Base-by-base conservation (phyloP, 2,888 invertebrate genomes). In the Cheilosia pagana region DNA sequence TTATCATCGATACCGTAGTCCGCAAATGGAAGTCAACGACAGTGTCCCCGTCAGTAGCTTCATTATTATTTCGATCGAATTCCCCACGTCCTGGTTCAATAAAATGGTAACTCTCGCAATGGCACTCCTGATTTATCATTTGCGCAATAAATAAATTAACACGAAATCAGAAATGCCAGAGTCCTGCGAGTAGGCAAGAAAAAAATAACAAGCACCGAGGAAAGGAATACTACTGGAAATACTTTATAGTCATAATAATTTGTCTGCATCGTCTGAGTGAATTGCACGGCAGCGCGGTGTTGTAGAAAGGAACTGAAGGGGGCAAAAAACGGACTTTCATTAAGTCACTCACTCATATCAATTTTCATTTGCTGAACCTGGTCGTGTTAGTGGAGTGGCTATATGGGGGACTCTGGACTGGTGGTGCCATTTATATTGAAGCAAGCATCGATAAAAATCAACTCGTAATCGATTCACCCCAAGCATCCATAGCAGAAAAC, bases 71-170 rank as follows among this genome's bases (percentile, higher is more conserved):
- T 70, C 39, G 60, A 60, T 55, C 67, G 41, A 59, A 21, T 16
- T 8, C 23, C 23, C 31, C 16, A 10, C n/a, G 25, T 14, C 19
- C 5, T 21, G 35, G n/a, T 31, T 19, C n/a, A 14, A 57, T 7
- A n/a, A 31, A 16, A 10, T 31, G 48, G 1, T 12, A 23, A 23
- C 43, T 31, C 60, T 48, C 6, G 21, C 59, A 35, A 67, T 21
- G 41, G 23, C 23, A 16, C 67, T 28, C 65, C 88, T 90, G 90
- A 89, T 90, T 90, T 90, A 90, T 90, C 89, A 86, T 86, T 87
- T 87, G 81, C 75, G 82, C 86, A 86, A 87, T 87, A 87, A 87
- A 87, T 87, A 87, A 86, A 87, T 87, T 87, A 87, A 87, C 87
- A 86, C 72, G 82, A 74, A 82, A 67, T 82, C 77, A 67, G 50